A percentile compares a stretch with the other conserved stretches of the same genome.
phyloP scores from a whole-genome alignment of 2,797 vertebrate species.

The Scarus forsteni region DNA sequence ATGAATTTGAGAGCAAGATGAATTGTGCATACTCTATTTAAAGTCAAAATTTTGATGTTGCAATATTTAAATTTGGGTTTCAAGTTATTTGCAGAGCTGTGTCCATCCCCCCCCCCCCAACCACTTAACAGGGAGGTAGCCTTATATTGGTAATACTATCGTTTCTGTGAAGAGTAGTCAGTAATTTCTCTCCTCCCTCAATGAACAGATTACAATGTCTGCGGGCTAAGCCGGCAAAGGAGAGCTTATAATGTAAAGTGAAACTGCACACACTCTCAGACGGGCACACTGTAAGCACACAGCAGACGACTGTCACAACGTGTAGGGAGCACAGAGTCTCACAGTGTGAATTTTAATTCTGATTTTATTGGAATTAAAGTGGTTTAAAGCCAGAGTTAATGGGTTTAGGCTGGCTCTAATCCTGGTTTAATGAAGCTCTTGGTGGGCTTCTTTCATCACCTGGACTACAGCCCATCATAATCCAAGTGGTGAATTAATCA shows the following conservation, averaged over 20 bases:
- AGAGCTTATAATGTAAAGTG: constrained; percentile 44
- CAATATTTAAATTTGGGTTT: too few relatives aligned
- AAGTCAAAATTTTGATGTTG: too few relatives aligned
- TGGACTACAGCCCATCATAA: constrained; percentile 81
- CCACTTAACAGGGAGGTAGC: constrained; percentile 12
- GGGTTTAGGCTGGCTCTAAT: constrained; percentile 86
- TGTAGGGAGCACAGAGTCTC: constrained; percentile 39
- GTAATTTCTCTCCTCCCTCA: constrained; percentile 16
- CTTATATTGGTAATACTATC: constrained; percentile 52
- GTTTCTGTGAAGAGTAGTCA: constrained; percentile 22
- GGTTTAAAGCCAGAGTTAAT: constrained; percentile 79
- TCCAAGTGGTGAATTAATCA: constrained; percentile 83
- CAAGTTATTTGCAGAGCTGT: too few relatives aligned
- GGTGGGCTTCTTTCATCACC: constrained; percentile 89
- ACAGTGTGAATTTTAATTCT: constrained; percentile 71
- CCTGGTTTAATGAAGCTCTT: constrained; percentile 94
- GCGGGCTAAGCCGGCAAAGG: constrained; percentile 13
- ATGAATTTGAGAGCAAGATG: too few relatives aligned
- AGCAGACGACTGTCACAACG: constrained; percentile 34
- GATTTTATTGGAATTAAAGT: constrained; percentile 81
- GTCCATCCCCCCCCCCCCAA: neutral
- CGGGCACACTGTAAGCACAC: constrained; percentile 25
- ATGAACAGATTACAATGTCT: constrained; percentile 33
- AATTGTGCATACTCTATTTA: too few relatives aligned
- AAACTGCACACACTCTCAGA: neutral